phyloP scores from a whole-genome alignment of 2,797 vertebrate genomes.

The Acrocephalus scirpaceus region DNA sequence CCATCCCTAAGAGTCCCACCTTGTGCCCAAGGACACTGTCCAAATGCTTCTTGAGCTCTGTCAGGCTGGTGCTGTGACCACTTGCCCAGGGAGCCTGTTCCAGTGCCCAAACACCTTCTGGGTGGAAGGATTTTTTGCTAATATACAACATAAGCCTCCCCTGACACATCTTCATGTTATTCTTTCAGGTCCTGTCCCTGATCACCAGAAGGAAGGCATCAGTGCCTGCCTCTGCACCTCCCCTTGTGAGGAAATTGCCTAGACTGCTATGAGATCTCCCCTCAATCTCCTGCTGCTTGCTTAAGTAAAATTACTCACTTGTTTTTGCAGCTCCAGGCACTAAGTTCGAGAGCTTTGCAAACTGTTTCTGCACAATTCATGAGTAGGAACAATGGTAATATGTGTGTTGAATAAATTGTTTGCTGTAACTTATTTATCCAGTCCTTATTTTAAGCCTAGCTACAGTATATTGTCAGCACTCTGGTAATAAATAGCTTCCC shows the following conservation, averaged over 20 bases:
- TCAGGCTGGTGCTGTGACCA: not conserved
- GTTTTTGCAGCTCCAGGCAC: not conserved
- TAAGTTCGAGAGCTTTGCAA: not conserved
- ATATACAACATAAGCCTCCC: not conserved
- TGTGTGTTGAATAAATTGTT: conserved; percentile 24
- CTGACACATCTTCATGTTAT: not conserved
- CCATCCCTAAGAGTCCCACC: not conserved
- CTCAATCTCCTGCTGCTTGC: not conserved
- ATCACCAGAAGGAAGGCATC: not conserved
- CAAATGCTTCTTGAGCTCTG: not conserved
- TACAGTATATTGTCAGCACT: conserved; percentile 7
- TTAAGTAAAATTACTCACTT: not conserved
- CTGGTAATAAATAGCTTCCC: conserved; percentile 6
- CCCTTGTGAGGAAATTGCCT: not conserved
- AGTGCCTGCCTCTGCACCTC: not conserved
- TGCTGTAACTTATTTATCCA: conserved; percentile 25
- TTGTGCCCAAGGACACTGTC: fast-evolving
- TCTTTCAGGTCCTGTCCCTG: not conserved
- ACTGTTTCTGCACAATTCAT: not conserved
- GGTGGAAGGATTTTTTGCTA: too few relatives aligned
- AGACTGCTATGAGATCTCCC: not conserved
- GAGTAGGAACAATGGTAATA: not conserved
- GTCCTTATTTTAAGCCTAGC: conserved; percentile 5
- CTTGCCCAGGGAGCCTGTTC: not conserved
- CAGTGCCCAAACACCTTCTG: not conserved